Evolutionary conservation across 2,888 invertebrate genomes (phyloP).

Genomic region (Phalera bucephala): DNA sequence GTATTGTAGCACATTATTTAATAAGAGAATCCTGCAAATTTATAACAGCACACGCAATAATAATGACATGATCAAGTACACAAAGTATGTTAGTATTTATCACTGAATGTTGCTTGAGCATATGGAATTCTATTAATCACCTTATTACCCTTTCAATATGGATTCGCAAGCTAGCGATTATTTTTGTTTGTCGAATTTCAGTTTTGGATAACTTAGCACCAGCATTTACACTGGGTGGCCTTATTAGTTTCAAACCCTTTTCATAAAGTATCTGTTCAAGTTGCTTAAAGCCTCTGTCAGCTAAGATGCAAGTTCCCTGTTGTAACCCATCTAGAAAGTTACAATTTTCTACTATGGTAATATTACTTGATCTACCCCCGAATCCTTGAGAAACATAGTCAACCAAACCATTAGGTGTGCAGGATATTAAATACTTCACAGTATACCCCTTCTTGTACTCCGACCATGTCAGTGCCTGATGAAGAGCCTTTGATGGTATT

Average conservation of each 20-base stretch:
- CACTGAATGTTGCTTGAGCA: neutral
- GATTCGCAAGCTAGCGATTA: no score
- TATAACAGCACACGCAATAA: conserved; percentile 25
- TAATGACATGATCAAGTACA: conserved; percentile 24
- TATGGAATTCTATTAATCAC: neutral
- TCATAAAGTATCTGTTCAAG: neutral
- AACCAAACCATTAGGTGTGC: conserved; percentile 29
- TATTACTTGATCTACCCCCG: conserved; percentile 11
- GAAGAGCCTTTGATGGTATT: conserved; percentile 39
- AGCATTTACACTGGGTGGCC: neutral
- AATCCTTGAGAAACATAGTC: conserved; percentile 33
- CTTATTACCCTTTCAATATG: no score
- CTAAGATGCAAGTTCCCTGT: neutral
- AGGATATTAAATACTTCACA: conserved; percentile 32
- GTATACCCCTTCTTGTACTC: conserved; percentile 42
- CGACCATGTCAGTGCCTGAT: conserved; percentile 48
- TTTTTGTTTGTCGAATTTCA: no score
- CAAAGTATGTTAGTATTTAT: no score
- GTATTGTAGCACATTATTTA: no score
- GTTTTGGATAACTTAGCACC: no score
- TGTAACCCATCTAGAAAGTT: neutral
- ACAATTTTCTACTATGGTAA: conserved; percentile 2
- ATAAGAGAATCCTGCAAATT: conserved; percentile 28
- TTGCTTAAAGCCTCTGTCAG: neutral
- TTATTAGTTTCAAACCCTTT: neutral